phyloP scores from a whole-genome alignment of 2,797 vertebrate species.

The Periparus ater region DNA sequence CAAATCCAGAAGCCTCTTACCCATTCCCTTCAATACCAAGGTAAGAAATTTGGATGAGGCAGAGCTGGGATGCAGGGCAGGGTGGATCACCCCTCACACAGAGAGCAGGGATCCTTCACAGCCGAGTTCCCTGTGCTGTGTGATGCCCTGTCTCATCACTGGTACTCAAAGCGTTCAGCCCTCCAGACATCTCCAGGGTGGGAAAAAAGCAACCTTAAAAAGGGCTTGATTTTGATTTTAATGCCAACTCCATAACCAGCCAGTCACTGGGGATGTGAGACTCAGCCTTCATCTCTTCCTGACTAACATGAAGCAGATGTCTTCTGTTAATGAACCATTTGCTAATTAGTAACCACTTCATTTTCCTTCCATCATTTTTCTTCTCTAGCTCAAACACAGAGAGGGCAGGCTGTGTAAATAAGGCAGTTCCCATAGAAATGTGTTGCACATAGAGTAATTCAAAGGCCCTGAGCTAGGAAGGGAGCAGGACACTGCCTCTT shows the following conservation, averaged over 20 bases:
- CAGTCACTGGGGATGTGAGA: not conserved
- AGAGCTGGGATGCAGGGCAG: not conserved
- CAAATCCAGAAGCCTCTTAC: not conserved
- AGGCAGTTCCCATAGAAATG: not conserved
- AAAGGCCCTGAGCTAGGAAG: not conserved
- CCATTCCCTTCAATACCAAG: fast-evolving
- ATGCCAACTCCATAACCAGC: not conserved
- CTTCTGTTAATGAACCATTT: constrained; percentile 28
- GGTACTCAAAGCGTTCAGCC: not conserved
- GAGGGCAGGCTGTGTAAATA: not conserved
- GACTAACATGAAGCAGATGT: constrained; percentile 13
- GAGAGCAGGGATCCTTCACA: not conserved
- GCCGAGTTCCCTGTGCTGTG: fast-evolving
- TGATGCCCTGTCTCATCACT: fast-evolving
- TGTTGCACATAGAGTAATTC: fast-evolving
- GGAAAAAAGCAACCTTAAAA: not conserved
- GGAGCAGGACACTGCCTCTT: not conserved
- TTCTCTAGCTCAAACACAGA: not conserved
- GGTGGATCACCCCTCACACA: not conserved
- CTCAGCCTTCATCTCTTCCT: not conserved
- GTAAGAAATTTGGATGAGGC: not conserved
- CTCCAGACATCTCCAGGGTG: not conserved
- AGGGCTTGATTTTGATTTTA: not conserved
- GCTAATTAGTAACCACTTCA: not conserved
- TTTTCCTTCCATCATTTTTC: not conserved